phyloP scores from a whole-genome alignment of 2,113 vertebrate species.

The Garra rufa region DNA sequence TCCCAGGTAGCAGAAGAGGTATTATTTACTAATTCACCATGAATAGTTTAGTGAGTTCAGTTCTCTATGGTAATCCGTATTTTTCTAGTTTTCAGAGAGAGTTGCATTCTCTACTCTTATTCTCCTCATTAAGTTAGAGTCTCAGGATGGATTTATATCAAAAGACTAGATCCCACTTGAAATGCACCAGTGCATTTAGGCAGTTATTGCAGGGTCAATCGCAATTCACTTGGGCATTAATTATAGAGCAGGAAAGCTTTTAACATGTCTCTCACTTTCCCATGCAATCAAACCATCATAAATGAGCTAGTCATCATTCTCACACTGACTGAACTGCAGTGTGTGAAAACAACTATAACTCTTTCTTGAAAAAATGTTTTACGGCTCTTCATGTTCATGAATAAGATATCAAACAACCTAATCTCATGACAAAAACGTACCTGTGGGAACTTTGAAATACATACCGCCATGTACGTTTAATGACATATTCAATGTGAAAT shows the following conservation, averaged over 20 bases:
- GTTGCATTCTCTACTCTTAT: conserved; percentile 65
- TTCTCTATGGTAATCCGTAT: conserved; percentile 67
- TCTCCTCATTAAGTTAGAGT: conserved; percentile 69
- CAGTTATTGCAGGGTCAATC: conserved; percentile 72
- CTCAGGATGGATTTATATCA: conserved; percentile 77
- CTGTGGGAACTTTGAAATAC: no score
- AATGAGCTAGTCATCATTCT: conserved; percentile 14
- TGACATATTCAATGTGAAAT: no score
- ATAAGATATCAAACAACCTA: not conserved
- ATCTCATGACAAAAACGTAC: no score
- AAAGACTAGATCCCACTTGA: conserved; percentile 66
- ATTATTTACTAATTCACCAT: conserved; percentile 67
- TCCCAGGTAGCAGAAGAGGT: conserved; percentile 68
- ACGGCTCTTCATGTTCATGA: not conserved
- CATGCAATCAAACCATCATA: conserved; percentile 32
- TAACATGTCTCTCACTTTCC: conserved; percentile 59
- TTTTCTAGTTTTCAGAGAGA: conserved; percentile 59
- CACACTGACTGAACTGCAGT: not conserved
- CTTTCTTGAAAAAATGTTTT: not conserved
- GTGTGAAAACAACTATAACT: conserved; percentile 7
- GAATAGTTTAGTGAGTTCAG: conserved; percentile 55
- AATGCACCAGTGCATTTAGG: conserved; percentile 59
- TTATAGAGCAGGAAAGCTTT: conserved; percentile 67
- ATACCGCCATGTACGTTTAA: no score
- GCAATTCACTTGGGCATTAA: conserved; percentile 71